These are phyloP conservation scores for Halictus quadricinctus DNA, from an alignment of 2,888 invertebrate species.

Conservation along the genomic window DNA sequence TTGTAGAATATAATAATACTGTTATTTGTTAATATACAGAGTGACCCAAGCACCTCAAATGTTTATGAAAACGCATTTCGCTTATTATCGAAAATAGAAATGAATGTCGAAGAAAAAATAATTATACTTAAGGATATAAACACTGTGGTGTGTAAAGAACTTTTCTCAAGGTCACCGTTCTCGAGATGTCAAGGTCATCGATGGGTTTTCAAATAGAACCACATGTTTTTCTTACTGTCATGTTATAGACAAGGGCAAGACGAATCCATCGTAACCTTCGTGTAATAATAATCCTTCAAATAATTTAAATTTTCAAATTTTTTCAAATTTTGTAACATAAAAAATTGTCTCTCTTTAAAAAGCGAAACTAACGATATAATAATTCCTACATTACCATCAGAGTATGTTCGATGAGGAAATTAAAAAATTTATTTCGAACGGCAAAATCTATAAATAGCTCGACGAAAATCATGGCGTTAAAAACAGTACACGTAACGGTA, in stretches of 20 bases:
- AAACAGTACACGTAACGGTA: slow-evolving; percentile 36
- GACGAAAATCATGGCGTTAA: slow-evolving; percentile 19
- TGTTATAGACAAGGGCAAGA: not conserved
- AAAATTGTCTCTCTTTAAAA: not conserved
- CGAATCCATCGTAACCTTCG: not conserved
- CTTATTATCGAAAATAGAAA: not conserved
- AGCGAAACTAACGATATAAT: not conserved
- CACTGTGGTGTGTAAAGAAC: not conserved
- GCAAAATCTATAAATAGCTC: slow-evolving; percentile 13
- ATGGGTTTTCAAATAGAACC: not conserved
- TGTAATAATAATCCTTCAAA: not conserved
- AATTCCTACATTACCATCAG: not conserved
- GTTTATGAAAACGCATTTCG: not conserved
- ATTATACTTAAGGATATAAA: not conserved
- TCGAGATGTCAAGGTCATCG: not conserved
- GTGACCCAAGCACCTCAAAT: not conserved
- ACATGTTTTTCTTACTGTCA: not conserved
- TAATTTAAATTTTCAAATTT: not conserved
- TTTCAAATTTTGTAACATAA: not conserved
- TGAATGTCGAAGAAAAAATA: not conserved
- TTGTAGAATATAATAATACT: not conserved
- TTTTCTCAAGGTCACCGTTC: not conserved
- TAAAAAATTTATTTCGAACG: not conserved
- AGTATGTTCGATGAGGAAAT: not conserved
- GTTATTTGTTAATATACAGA: not conserved